Base-by-base conservation (phyloP, 2,797 vertebrate genomes). In the Labroides dimidiatus region DNA sequence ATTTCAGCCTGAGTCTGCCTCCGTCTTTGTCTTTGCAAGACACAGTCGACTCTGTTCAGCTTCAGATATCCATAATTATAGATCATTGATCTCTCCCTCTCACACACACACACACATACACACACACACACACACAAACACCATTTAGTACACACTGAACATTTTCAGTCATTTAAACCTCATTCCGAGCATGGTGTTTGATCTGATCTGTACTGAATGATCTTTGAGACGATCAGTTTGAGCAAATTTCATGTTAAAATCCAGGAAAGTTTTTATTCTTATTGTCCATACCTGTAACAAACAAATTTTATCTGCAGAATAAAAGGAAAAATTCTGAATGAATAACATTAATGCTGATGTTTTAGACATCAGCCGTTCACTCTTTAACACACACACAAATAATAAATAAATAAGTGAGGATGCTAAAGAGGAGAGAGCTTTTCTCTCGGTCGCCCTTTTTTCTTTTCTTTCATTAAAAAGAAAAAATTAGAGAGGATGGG, bases 21-120 rank as follows among this genome's bases (percentile, higher is more conserved):
- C 48, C 6, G 76, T 79, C 75, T 86, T 84, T 85, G 84, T 86
- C 63, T 82, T 64, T 52, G 27, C 8, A 45, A 82, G 71, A 69
- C 57, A n/a, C 58, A 60, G 53, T 69, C 17, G 33, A 33, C n/a
- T 20, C 7, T 19, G 30, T 8, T n/a, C 39, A 4, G 60, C 51
- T 10, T 57, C 7, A 51, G 11, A 61, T 44, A 14, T 63, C 16
- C 61, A 55, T 50, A 27, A 69, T 57, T 47, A 69, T 21, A 48
- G 56, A 68, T 77, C 51, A 84, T 64, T 55, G 49, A 73, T 75
- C 15, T n/a, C n/a, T n/a, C n/a, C n/a, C n/a, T n/a, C n/a, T n/a
- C n/a, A n/a, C n/a, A n/a, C n/a, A n/a, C n/a, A 6, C 10, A 3
- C 44, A 6, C 44, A 27, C 8, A 10, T 7, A 9, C 8, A 9